These are phyloP conservation scores for Aeoliscus strigatus DNA, from an alignment of 2,797 vertebrate genomes.

Conservation along the genomic window DNA sequence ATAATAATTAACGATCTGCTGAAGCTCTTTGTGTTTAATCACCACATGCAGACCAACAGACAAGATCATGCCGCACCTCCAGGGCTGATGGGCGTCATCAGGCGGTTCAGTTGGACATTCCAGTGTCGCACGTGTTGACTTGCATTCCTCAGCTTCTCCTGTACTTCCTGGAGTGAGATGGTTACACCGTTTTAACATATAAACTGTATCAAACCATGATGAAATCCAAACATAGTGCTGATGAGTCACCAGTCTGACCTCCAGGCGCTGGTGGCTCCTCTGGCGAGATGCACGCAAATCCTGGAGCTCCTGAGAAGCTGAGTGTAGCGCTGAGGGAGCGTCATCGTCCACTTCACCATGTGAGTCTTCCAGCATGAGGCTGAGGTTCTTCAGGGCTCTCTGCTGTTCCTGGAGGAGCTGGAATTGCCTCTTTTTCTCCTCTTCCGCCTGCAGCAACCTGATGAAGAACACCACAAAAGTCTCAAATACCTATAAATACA, in stretches of 20 bases:
- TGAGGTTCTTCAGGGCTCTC: conserved; percentile 33
- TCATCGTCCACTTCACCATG: conserved; percentile 1
- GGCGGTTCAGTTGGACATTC: conserved; percentile 77
- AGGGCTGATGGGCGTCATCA: conserved; percentile 76
- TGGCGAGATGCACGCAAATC: conserved; percentile 57
- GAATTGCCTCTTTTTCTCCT: conserved; percentile 70
- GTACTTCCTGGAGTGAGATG: conserved; percentile 60
- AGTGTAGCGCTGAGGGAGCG: conserved; percentile 57
- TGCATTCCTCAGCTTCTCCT: conserved; percentile 68
- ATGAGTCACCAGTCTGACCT: conserved; percentile 45
- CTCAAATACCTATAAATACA: no score
- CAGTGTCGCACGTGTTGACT: conserved; percentile 72
- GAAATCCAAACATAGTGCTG: no score
- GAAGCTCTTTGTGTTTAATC: no score
- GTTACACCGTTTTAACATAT: not conserved
- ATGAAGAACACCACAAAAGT: not conserved
- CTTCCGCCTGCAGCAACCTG: conserved; percentile 72
- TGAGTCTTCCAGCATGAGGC: conserved; percentile 21
- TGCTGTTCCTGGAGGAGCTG: conserved; percentile 66
- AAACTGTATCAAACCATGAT: not conserved
- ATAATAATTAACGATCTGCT: no score
- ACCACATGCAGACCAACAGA: not conserved
- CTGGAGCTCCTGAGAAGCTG: conserved; percentile 68
- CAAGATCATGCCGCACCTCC: conserved; percentile 57
- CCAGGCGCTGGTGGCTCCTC: conserved; percentile 63